These are phyloP conservation scores for Microtus ochrogaster DNA, from an alignment of 2,113 vertebrate genomes.

Conservation along the genomic window DNA sequence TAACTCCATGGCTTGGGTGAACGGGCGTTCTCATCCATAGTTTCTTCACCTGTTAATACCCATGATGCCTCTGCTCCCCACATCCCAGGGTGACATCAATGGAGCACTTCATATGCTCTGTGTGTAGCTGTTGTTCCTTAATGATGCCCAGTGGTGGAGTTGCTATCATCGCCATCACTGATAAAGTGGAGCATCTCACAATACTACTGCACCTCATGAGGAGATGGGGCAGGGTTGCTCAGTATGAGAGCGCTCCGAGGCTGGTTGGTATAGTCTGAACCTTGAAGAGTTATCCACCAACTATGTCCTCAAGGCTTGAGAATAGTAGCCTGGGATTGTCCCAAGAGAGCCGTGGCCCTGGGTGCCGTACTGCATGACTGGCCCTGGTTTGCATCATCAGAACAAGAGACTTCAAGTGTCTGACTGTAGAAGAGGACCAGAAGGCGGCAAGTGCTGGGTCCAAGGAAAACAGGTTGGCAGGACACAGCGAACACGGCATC, in stretches of 20 bases:
- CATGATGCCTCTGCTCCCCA: accelerated
- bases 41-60: not conserved
- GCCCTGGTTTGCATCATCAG: not conserved
- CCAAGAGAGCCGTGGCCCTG: not conserved
- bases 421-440: not conserved
- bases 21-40: not conserved
- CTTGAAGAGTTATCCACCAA: not conserved
- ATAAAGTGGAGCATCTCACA: not conserved
- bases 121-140: not conserved
- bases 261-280: not conserved
- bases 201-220: not conserved
- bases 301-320: not conserved
- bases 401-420: not conserved
- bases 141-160: not conserved
- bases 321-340: not conserved
- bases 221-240: not conserved
- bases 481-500: not conserved
- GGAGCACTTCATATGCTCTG: not conserved
- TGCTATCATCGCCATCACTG: not conserved
- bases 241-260: not conserved
- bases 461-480: not conserved
- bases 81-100: not conserved
- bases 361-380: not conserved
- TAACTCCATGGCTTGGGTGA: not conserved
- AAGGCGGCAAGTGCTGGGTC: accelerated